Conservation (phyloP, 2,797 vertebrate species). For the Molothrus aeneus region DNA sequence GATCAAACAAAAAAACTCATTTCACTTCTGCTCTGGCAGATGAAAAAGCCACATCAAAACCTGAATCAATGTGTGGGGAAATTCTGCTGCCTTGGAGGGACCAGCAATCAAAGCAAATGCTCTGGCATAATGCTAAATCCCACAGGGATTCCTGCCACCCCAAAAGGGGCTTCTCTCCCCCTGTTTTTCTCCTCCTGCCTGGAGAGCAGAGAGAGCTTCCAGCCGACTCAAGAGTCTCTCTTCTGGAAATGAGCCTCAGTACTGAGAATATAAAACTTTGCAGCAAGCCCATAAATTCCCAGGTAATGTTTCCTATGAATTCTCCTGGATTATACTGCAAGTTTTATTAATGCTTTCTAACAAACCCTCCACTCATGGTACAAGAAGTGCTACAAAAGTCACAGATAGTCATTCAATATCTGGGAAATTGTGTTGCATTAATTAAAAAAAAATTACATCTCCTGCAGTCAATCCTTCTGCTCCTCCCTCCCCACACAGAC, state of each 20-base stretch:
- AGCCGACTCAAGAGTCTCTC: neutral
- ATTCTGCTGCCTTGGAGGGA: neutral
- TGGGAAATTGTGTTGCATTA: neutral
- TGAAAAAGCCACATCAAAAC: neutral
- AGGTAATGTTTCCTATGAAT: neutral
- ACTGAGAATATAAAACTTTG: neutral
- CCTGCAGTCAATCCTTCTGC: neutral
- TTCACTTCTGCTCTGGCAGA: neutral
- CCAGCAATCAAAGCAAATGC: neutral
- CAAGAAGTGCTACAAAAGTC: neutral
- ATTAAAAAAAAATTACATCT: neutral
- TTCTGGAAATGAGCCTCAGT: neutral
- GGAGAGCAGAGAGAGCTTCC: neutral
- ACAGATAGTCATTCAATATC: neutral
- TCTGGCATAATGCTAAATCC: neutral
- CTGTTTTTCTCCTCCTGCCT: neutral
- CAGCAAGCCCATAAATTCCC: neutral
- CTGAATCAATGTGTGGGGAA: neutral
- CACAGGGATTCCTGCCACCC: neutral
- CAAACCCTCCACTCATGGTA: neutral
- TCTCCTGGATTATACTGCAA: neutral
- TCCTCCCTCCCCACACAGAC: neutral
- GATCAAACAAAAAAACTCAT: neutral
- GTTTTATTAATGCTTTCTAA: constrained; percentile 18
- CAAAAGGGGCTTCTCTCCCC: neutral